Base-by-base conservation (phyloP, 2,888 invertebrate species). In the Scaptomyza cyrtandrae region DNA sequence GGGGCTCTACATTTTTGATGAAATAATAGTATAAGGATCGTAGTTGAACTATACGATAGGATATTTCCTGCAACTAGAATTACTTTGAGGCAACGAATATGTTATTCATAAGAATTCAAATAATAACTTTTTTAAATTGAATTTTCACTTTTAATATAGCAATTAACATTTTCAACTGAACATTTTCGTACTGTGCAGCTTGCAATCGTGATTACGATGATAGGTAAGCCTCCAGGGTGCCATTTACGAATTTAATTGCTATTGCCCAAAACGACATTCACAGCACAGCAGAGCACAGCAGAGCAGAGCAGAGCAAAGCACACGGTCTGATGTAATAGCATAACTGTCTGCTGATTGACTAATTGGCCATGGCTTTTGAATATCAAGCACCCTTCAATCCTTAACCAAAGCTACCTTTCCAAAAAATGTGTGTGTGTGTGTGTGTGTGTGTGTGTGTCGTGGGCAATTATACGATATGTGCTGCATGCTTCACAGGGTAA, bases 321-420 rank as follows among this genome's bases (percentile, higher is more conserved):
- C 10, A 24, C 31, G 14, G 31, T 31, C 35, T 50, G 50, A 58
- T 71, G 65, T 67, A 66, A 75, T 67, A 3, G 49, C 19, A 71
- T 71, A 75, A 71, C 71, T 79, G 75, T 56, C 60, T 67, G 67
- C 70, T 67, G 80, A 85, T 82, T 75, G 82, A 85, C 82, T 82
- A 82, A 82, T 82, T 82, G 85, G 65, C 71, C 67, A 62, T 31
- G 62, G 37, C 61, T 44, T 44, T 49, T 52, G 52, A 52, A 52
- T 52, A 24, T 27, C 13, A 27, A 35, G 6, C 46, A 10, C 14
- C 14, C 10, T 33, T 13, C 62, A 33, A 1, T 6, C 33, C 16
- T 35, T 33, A 33, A 33, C 43, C 44, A 19, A 41, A 29, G 33
- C 33, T 35, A 19, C 10, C 24, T 14, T 11, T n/a, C 37, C n/a